Conservation (phyloP, 2,888 invertebrate genomes). For the Drosophila conformis region DNA sequence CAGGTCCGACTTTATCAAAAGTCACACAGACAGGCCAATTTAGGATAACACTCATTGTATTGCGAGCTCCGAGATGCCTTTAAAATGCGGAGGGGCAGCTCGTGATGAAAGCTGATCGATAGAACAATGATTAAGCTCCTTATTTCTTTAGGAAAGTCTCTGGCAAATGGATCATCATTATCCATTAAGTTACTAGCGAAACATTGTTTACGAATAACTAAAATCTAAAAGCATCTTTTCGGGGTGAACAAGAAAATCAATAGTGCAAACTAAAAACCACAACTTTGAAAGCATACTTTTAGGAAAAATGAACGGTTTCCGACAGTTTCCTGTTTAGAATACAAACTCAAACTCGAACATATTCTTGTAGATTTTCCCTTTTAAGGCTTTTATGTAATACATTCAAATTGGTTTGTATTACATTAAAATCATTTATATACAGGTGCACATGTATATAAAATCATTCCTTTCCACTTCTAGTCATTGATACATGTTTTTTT, state of each 20-base stretch:
- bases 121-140: too few species aligned
- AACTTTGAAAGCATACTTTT: neutral
- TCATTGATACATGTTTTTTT: neutral
- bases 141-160: neutral
- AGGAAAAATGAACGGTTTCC: neutral
- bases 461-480: neutral
- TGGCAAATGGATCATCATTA: neutral
- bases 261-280: neutral
- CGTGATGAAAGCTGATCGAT: neutral
- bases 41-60: neutral
- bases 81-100: neutral
- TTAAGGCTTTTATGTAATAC: too few species aligned
- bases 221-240: neutral
- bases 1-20: neutral
- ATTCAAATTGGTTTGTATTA: too few species aligned
- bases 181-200: neutral
- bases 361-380: too few species aligned
- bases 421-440: too few species aligned
- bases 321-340: neutral
- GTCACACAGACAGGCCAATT: neutral
- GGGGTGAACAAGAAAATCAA: neutral
- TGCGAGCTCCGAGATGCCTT: too few species aligned
- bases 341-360: neutral
- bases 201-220: neutral
- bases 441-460: neutral